Evolutionary conservation across 1,140 invertebrate species (phyloP).

Genomic region (Brachionus plicatilis): DNA sequence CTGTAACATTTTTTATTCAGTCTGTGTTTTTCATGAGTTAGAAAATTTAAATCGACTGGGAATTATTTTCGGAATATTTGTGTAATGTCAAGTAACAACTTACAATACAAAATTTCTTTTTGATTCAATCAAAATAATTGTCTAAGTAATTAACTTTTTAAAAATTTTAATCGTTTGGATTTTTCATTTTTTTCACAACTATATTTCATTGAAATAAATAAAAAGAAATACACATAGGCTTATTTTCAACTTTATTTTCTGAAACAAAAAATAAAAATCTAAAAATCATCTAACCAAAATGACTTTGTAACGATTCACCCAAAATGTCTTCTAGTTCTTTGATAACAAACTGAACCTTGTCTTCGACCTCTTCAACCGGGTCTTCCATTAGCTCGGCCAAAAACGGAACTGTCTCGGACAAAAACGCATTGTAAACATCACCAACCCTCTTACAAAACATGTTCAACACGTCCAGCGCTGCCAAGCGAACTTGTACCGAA

Average conservation of each 20-base stretch:
- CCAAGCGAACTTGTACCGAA: conserved; percentile 56
- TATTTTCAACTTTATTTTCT: not conserved
- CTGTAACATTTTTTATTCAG: no score
- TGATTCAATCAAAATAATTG: no score
- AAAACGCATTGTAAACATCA: conserved; percentile 54
- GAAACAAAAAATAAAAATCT: not conserved
- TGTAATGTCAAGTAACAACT: no score
- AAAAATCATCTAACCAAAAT: conserved; percentile 43
- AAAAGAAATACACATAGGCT: no score
- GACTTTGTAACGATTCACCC: conserved; percentile 54
- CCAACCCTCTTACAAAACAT: conserved; percentile 53
- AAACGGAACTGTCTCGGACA: conserved; percentile 59
- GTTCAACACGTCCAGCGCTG: conserved; percentile 51
- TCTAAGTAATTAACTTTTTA: no score
- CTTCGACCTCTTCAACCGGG: conserved; percentile 53
- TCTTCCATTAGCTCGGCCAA: conserved; percentile 60
- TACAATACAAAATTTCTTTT: no score
- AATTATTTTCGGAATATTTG: no score
- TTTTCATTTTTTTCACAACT: no score
- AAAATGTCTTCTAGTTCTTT: conserved; percentile 51
- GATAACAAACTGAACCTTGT: conserved; percentile 51
- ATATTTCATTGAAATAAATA: no score
- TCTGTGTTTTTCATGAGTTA: no score
- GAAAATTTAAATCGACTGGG: no score
- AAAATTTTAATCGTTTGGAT: no score